These are phyloP conservation scores for Daubentonia madagascariensis DNA, from an alignment of 2,113 vertebrate species.

Conservation along the genomic window DNA sequence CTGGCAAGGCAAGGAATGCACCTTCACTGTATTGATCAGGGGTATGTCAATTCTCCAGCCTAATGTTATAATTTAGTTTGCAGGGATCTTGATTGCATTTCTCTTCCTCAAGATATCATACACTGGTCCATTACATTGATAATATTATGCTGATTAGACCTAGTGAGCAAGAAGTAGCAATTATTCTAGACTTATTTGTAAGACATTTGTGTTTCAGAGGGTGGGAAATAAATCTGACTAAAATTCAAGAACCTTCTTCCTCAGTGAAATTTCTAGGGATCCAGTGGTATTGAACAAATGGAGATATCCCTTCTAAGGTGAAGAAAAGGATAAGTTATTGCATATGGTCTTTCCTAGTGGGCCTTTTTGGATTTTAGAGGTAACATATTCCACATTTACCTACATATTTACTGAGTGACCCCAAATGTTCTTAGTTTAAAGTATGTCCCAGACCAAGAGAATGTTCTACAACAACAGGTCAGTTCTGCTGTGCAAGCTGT, in stretches of 20 bases:
- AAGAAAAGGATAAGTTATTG: background rate
- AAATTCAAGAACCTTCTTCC: background rate
- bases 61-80: background rate
- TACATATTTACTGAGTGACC: background rate
- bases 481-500: background rate
- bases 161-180: background rate
- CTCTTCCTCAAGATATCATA: background rate
- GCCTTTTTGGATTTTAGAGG: background rate
- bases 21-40: background rate
- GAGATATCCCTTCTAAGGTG: background rate
- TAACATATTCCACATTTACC: background rate
- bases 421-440: background rate
- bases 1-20: background rate
- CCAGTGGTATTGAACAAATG: background rate
- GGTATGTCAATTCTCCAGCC: background rate
- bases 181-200: background rate
- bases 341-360: background rate
- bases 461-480: background rate
- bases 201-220: background rate
- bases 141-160: background rate
- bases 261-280: background rate
- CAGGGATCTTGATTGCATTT: background rate
- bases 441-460: background rate
- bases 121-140: background rate
- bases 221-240: background rate